These are phyloP conservation scores for Carassius gibelio DNA, from an alignment of 2,113 vertebrate genomes.

Conservation along the genomic window DNA sequence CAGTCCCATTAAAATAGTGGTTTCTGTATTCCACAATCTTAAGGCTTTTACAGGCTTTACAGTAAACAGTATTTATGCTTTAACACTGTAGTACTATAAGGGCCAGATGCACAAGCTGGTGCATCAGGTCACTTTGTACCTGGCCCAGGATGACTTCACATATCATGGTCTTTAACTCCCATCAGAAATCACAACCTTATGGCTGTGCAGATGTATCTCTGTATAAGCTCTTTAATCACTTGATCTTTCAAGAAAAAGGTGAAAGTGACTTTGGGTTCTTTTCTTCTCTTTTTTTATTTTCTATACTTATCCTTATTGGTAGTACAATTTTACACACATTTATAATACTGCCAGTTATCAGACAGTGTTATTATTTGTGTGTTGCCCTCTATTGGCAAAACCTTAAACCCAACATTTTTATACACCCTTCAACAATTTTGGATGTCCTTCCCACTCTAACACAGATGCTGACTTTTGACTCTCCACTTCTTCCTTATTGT, in stretches of 20 bases:
- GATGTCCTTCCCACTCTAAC: background rate
- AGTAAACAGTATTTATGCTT: background rate
- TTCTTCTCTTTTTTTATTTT: background rate
- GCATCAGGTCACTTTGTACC: constrained; percentile 18
- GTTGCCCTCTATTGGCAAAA: constrained; percentile 10
- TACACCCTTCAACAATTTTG: background rate
- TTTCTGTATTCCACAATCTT: background rate
- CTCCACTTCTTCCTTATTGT: constrained; percentile 13
- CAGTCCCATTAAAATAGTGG: background rate
- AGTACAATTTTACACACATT: background rate
- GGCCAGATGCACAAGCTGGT: constrained; percentile 18
- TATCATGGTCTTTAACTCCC: constrained; percentile 2
- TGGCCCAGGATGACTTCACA: constrained; percentile 20
- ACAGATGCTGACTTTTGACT: constrained; percentile 30
- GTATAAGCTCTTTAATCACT: background rate
- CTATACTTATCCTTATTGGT: too few species aligned
- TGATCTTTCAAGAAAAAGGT: background rate
- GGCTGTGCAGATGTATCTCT: constrained; percentile 25
- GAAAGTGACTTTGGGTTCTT: background rate
- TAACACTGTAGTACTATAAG: background rate
- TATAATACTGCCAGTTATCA: background rate
- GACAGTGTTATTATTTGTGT: background rate
- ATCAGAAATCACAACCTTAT: constrained; percentile 25
- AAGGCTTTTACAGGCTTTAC: background rate
- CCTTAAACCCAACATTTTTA: background rate